Conservation (phyloP, 1,140 invertebrate species). For the Drosophila parabipectinata region DNA sequence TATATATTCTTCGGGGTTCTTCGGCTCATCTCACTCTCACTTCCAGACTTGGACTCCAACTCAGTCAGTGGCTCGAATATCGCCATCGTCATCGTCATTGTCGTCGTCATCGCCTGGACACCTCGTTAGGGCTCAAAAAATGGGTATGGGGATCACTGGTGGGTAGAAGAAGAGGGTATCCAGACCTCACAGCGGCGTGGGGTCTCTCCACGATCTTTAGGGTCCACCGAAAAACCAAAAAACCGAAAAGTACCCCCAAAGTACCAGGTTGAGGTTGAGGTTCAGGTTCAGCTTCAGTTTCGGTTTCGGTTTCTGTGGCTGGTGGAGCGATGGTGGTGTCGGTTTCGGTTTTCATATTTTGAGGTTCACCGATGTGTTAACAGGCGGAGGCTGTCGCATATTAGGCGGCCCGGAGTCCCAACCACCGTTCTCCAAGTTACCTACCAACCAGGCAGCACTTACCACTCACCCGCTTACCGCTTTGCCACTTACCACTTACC, state of each 20-base stretch:
- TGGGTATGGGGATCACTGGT: not conserved
- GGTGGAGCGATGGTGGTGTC: slow-evolving; percentile 27
- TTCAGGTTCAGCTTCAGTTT: slow-evolving; percentile 1
- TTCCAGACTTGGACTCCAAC: slow-evolving; percentile 1
- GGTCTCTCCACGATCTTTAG: slow-evolving; percentile 31
- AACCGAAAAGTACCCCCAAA: too few relatives aligned
- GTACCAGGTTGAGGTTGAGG: slow-evolving; percentile 2
- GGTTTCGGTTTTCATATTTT: slow-evolving; percentile 81
- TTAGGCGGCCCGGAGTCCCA: slow-evolving; percentile 51
- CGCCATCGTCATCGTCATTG: slow-evolving; percentile 49
- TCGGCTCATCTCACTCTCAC: slow-evolving; percentile 38
- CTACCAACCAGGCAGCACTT: slow-evolving; percentile 1
- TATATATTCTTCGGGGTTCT: not conserved
- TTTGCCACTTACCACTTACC: not conserved
- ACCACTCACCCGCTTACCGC: not conserved
- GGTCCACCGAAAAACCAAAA: too few relatives aligned
- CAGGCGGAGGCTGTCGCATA: slow-evolving; percentile 77
- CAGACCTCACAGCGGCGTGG: slow-evolving; percentile 31
- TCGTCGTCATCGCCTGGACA: slow-evolving; percentile 71
- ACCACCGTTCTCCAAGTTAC: not conserved
- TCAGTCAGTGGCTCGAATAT: slow-evolving; percentile 61
- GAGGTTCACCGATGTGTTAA: slow-evolving; percentile 80
- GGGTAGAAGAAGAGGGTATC: not conserved
- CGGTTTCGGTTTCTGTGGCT: slow-evolving; percentile 44
- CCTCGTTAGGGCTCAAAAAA: slow-evolving; percentile 62